Evolutionary conservation across 2,888 invertebrate genomes (phyloP).

Genomic region (Pedicia rivosa): DNA sequence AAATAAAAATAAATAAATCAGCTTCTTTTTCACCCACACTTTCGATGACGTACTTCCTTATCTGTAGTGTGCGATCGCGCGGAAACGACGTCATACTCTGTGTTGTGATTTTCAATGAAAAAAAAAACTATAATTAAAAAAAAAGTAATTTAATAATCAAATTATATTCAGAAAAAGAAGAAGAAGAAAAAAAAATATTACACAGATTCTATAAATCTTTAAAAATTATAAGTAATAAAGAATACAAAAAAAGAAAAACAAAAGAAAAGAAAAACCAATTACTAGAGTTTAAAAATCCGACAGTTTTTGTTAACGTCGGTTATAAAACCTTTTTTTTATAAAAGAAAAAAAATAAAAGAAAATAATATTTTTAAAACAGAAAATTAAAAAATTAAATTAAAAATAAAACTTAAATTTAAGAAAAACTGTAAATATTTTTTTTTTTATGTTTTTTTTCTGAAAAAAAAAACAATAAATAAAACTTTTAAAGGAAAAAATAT

Average conservation of each 20-base stretch:
- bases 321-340: slow-evolving; percentile 1
- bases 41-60: slow-evolving; percentile 11
- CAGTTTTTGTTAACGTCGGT: background rate
- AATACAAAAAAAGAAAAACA: background rate
- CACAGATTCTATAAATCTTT: slow-evolving; percentile 1
- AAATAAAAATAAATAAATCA: slow-evolving; percentile 7
- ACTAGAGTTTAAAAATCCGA: background rate
- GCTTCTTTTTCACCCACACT: too few relatives aligned
- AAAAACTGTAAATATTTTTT: too few relatives aligned
- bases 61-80: slow-evolving; percentile 10
- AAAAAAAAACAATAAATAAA: too few relatives aligned
- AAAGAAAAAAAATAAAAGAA: slow-evolving; percentile 1
- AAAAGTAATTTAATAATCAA: slow-evolving; percentile 2
- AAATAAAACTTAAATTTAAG: too few relatives aligned
- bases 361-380: background rate
- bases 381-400: slow-evolving; percentile 2
- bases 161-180: slow-evolving; percentile 1
- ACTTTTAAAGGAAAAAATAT: too few relatives aligned
- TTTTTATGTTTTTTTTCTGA: too few relatives aligned
- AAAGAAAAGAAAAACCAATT: too few relatives aligned
- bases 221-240: slow-evolving; percentile 3
- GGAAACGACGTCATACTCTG: slow-evolving; percentile 11
- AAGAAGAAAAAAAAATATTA: background rate
- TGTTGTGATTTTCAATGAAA: slow-evolving; percentile 11
- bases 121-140: slow-evolving; percentile 4